phyloP scores from a whole-genome alignment of 2,888 invertebrate genomes.

The Serripes groenlandicus region DNA sequence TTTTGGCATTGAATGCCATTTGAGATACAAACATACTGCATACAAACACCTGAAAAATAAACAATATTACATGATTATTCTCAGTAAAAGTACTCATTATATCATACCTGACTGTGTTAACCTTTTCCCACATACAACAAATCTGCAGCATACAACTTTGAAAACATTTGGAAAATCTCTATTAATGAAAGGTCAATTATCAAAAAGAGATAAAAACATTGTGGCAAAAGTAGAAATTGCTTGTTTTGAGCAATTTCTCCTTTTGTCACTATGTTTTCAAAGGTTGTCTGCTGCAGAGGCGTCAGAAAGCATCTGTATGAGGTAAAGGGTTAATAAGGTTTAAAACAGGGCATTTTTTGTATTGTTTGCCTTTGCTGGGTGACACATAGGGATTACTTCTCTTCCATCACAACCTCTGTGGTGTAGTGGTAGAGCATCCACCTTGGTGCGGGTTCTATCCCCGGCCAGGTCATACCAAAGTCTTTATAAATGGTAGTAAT shows the following conservation, averaged over 20 bases:
- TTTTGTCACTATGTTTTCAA: slow-evolving; percentile 9
- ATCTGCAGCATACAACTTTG: background rate
- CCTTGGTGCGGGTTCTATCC: too few relatives aligned
- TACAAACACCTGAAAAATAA: slow-evolving; percentile 91
- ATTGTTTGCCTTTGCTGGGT: too few relatives aligned
- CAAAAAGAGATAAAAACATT: background rate
- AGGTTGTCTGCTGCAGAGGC: too few relatives aligned
- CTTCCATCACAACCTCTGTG: too few relatives aligned
- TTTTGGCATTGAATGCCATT: slow-evolving; percentile 99
- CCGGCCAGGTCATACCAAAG: too few relatives aligned
- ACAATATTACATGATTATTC: background rate
- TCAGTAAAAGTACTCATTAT: background rate
- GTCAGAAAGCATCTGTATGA: too few relatives aligned
- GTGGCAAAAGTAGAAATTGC: background rate
- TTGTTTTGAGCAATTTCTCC: background rate
- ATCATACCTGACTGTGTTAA: background rate
- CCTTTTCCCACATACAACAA: background rate
- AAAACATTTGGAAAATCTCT: background rate
- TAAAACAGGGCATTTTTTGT: too few relatives aligned
- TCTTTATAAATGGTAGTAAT: too few relatives aligned
- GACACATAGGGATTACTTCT: too few relatives aligned
- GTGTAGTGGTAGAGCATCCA: too few relatives aligned
- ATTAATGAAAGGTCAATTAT: too few relatives aligned
- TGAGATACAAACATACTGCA: slow-evolving; percentile 99
- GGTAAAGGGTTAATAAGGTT: too few relatives aligned